A percentile compares a stretch with the other conserved stretches of the same genome.
phyloP scores from a whole-genome alignment of 2,797 vertebrate genomes.

The Melanotaenia maccullochi region DNA sequence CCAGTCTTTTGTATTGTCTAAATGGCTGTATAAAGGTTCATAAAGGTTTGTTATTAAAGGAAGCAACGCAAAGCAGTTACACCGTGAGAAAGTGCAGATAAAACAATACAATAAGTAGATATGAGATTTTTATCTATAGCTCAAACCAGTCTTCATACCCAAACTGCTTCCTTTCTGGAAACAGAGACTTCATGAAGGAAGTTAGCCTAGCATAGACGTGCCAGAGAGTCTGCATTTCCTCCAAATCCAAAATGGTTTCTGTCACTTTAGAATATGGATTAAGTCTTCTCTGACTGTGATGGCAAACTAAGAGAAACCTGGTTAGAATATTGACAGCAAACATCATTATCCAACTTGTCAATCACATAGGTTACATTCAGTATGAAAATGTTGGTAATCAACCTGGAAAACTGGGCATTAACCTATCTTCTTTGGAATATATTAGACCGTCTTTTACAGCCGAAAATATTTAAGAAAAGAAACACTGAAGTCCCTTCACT shows the following conservation, averaged over 20 bases:
- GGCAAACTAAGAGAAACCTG: not conserved
- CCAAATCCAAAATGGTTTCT: not conserved
- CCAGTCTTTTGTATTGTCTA: no score
- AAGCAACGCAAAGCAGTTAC: no score
- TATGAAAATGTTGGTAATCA: no score
- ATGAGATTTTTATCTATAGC: not conserved
- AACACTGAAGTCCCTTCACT: not conserved
- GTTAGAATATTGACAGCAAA: not conserved
- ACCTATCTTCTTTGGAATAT: no score
- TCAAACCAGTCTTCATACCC: not conserved
- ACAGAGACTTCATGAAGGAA: not conserved
- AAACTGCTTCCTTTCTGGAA: conserved; percentile 24
- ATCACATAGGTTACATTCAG: no score
- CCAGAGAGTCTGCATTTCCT: not conserved
- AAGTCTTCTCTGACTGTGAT: no score
- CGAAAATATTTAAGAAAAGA: not conserved
- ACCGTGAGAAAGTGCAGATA: no score
- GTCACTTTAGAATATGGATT: not conserved
- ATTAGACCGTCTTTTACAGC: no score
- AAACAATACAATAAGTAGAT: not conserved
- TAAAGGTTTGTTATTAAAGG: no score
- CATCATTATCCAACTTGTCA: no score
- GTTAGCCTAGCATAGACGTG: not conserved
- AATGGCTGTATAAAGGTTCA: no score
- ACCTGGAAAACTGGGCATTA: no score